Evolutionary conservation across 1,140 invertebrate species (phyloP).

Genomic region (Mesaphorura yosii): DNA sequence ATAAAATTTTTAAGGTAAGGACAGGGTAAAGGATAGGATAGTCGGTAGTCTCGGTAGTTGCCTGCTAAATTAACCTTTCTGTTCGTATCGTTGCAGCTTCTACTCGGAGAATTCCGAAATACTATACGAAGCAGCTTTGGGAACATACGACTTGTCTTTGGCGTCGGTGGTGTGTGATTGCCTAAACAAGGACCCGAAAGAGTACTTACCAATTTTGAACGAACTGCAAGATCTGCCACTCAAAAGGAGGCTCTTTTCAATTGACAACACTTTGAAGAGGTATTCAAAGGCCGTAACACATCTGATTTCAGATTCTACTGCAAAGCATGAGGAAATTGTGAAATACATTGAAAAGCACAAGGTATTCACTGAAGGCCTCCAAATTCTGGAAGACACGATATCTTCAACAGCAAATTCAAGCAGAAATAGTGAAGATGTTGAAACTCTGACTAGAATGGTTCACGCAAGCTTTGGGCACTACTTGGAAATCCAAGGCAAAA

Average conservation of each 20-base stretch:
- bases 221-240: slow-evolving; percentile 9
- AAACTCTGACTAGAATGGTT: slow-evolving; percentile 2
- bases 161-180: slow-evolving; percentile 28
- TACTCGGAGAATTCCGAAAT: slow-evolving; percentile 29
- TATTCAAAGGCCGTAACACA: slow-evolving; percentile 19
- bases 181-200: slow-evolving; percentile 29
- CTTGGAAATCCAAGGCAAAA: slow-evolving; percentile 21
- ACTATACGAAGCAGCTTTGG: slow-evolving; percentile 28
- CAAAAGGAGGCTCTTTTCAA: slow-evolving; percentile 17
- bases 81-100: slow-evolving; percentile 19
- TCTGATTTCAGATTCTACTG: slow-evolving; percentile 15
- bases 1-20: slow-evolving; percentile 29
- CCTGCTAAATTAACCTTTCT: background rate
- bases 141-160: slow-evolving; percentile 27
- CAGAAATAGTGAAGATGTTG: background rate
- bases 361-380: slow-evolving; percentile 10
- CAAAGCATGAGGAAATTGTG: slow-evolving; percentile 16
- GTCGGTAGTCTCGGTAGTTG: background rate
- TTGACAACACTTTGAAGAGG: slow-evolving; percentile 25
- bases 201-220: slow-evolving; percentile 29
- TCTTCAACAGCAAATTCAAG: background rate
- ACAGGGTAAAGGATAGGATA: background rate
- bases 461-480: slow-evolving; percentile 18
- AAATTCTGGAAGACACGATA: slow-evolving; percentile 1
- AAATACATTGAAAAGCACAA: slow-evolving; percentile 23